Evolutionary conservation across 2,888 invertebrate species (phyloP), one percentile per base, ranked within the genome.

Genomic region (Synanthedon myopaeformis): DNA sequence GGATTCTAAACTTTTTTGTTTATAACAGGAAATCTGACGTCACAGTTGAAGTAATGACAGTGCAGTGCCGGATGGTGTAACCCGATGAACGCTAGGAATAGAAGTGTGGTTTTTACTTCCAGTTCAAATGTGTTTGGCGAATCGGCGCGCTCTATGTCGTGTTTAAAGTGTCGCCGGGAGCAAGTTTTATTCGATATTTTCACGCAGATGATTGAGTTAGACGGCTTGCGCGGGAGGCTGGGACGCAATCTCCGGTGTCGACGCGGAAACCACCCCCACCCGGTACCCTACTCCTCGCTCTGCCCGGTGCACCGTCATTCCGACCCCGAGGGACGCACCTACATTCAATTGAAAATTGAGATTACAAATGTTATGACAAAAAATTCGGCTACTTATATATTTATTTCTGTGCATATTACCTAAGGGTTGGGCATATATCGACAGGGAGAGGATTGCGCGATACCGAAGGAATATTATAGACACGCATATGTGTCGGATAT

Each of bases 121-220:
- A 19, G 67, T 64, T 62, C 50, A 58, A 57, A 64, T 58, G 64
- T 67, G 35, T 35, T 23, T 64, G 59, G 63, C 59, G 65, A 66
- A 65, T 67, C 64, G 64, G 61, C 63, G 66, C 59, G 63, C 66
- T 65, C 64, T 68, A 63, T 60, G 67, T 69, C 64, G 68, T 70
- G 70, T 70, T 75, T 71, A 75, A 75, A 75, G 65, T 73, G 69
- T 76, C 66, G 71, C 70, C 67, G 62, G 68, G 70, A 69, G 76
- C 73, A 72, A 71, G 70, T 79, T 79, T 76, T 77, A 79, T 82
- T 78, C 67, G 76, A 80, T 82, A 82, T 84, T 83, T 84, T 80
- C 74, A 77, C 74, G 75, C 72, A 72, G 73, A 74, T 80, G 79
- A 86, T 86, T 84, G 80, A 82, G 84, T 86, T 85, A 83, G 79